phyloP scores from a whole-genome alignment of 1,140 invertebrate species.

The Cataglyphis hispanica region DNA sequence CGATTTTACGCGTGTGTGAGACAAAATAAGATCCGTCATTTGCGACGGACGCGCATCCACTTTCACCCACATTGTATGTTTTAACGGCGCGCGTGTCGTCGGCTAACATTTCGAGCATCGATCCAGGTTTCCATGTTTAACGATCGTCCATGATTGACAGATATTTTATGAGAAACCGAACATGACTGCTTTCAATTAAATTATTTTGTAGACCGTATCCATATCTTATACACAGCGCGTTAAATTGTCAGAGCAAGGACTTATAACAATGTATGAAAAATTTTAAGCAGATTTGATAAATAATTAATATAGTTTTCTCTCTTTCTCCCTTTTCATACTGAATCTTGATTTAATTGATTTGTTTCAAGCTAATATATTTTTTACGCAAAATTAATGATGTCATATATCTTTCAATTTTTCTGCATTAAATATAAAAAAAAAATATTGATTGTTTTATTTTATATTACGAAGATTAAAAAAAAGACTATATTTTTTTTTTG shows the following conservation, averaged over 20 bases:
- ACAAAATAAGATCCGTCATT: slow-evolving; percentile 28
- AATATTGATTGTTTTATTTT: neutral
- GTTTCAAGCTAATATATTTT: neutral
- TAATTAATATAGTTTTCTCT: too few species aligned
- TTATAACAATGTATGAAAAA: neutral
- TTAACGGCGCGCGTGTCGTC: slow-evolving; percentile 10
- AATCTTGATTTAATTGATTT: neutral
- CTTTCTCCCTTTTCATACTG: neutral
- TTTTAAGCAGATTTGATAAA: neutral
- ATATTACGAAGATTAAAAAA: neutral
- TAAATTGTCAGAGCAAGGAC: neutral
- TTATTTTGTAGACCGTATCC: neutral
- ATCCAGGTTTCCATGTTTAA: slow-evolving; percentile 13
- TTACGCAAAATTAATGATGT: neutral
- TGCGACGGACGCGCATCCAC: slow-evolving; percentile 34
- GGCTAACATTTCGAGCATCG: slow-evolving; percentile 25
- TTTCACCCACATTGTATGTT: slow-evolving; percentile 62
- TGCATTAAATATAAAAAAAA: neutral
- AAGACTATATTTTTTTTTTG: neutral
- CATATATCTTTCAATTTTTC: neutral
- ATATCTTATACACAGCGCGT: neutral
- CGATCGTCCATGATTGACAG: slow-evolving; percentile 8
- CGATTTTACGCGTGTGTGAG: slow-evolving; percentile 19
- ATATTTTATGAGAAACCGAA: slow-evolving; percentile 23
- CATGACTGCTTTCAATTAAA: neutral